Evolutionary conservation across 2,888 invertebrate genomes (phyloP), one percentile per base, ranked within the genome.

Genomic region (Cremastobaeus sp.): DNA sequence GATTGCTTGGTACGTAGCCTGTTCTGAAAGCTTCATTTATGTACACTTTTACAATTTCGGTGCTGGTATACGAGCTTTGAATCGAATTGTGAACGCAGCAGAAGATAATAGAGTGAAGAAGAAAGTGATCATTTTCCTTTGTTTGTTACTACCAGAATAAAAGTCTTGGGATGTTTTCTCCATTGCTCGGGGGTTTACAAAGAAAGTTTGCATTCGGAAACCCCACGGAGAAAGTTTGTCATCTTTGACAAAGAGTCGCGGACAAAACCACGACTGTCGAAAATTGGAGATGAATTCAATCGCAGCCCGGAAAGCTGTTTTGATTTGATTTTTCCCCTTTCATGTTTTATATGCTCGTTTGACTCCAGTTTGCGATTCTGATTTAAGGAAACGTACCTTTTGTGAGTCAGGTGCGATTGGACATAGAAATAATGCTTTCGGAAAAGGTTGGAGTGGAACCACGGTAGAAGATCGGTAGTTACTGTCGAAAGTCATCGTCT

Each of bases 171-270:
- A 82, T 80, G 79, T 80, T 82, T 80, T 80, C 78, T 79, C 78
- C 81, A 81, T 81, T 78, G 80, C 76, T 34, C 59, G 64, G 76
- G 78, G 68, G 80, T 82, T 80, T 80, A 81, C 78, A 83, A 77
- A 78, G 68, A 82, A 83, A 83, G 73, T 82, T 83, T 82, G 69
- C 72, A 69, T 65, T 65, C 62, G 50, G 55, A 59, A 80, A 71
- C 76, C 79, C 80, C 76, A 72, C 72, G 80, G 81, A 76, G 62
- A 81, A 82, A 83, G 83, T 84, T 84, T 84, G 83, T 84, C 82
- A 83, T 84, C 82, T 81, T 79, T 78, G 79, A 79, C 80, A 83
- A 82, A 83, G 81, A 77, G 78, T 70, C 73, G 76, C 69, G 76
- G 72, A 59, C 74, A 76, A 76, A 76, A 76, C 72, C 50, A 55